Conservation (phyloP, 2,888 invertebrate genomes). For the Drosophila bunnanda region DNA sequence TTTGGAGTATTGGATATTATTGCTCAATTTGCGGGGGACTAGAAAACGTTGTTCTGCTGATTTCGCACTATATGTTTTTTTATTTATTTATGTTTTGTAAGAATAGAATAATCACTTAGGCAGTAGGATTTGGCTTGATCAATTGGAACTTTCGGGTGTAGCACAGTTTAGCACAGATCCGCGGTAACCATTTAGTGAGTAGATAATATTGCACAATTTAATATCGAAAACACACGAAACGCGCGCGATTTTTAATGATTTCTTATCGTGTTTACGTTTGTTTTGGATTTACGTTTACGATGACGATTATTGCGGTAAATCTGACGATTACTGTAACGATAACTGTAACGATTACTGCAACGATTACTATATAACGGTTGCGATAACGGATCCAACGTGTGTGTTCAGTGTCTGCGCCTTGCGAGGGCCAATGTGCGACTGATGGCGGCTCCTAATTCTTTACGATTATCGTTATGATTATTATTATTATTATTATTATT, state of each 20-base stretch:
- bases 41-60: constrained; percentile 62
- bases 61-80: constrained; percentile 32
- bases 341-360: constrained; percentile 20
- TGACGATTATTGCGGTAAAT: constrained; percentile 35
- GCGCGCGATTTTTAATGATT: constrained; percentile 39
- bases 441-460: constrained; percentile 74
- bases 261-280: constrained; percentile 12
- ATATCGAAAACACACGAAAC: constrained; percentile 56
- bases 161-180: constrained; percentile 43
- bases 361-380: constrained; percentile 58
- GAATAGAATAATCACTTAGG: constrained; percentile 50
- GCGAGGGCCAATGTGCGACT: constrained; percentile 69
- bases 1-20: constrained; percentile 58
- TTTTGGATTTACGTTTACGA: constrained; percentile 52
- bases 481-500: constrained; percentile 81
- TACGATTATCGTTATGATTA: constrained; percentile 84
- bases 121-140: constrained; percentile 47
- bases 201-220: constrained; percentile 47
- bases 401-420: constrained; percentile 51
- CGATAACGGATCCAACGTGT: constrained; percentile 6
- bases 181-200: constrained; percentile 3
- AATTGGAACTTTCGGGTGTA: constrained; percentile 37
- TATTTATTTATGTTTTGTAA: constrained; percentile 1
- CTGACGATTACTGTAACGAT: constrained; percentile 53
- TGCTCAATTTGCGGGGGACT: constrained; percentile 68